Percentiles rank a stretch among this genome's conserved stretches.
Conservation (phyloP, 2,113 vertebrate species). For the Galbula dea region DNA sequence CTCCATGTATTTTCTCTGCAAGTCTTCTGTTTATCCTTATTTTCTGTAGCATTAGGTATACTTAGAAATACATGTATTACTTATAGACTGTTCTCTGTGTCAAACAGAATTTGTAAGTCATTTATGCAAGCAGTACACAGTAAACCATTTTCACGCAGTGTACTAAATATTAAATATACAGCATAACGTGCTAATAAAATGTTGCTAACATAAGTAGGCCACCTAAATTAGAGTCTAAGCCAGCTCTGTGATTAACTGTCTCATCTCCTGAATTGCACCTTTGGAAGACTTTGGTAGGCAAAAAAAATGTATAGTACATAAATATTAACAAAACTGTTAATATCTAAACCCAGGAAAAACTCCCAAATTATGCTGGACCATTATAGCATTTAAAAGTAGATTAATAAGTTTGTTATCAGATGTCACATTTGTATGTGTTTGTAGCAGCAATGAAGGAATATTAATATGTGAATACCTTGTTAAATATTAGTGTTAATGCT, state of each 20-base stretch:
- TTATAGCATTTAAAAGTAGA: background rate
- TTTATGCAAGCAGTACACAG: conserved; percentile 35
- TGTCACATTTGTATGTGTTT: accelerated
- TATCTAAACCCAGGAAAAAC: background rate
- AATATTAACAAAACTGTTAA: background rate
- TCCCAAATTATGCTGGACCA: accelerated
- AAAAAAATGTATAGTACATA: background rate
- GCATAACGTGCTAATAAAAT: conserved; percentile 54
- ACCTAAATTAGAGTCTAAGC: conserved; percentile 49
- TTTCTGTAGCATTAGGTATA: background rate
- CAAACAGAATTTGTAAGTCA: conserved; percentile 50
- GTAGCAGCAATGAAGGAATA: background rate
- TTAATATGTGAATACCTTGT: background rate
- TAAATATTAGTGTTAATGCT: background rate
- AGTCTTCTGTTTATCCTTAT: background rate
- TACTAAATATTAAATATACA: conserved; percentile 60
- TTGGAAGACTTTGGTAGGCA: background rate
- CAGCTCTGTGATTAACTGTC: conserved; percentile 34
- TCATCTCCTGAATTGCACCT: conserved; percentile 36
- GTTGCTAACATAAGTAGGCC: conserved; percentile 59
- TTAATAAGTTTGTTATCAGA: background rate
- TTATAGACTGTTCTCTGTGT: background rate
- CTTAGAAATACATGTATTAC: conserved; percentile 1
- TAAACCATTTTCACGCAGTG: conserved; percentile 37
- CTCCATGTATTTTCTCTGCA: background rate